A percentile compares a stretch with the other conserved stretches of the same genome.
phyloP scores from a whole-genome alignment of 1,140 invertebrate species.

The Teleogryllus occipitalis region DNA sequence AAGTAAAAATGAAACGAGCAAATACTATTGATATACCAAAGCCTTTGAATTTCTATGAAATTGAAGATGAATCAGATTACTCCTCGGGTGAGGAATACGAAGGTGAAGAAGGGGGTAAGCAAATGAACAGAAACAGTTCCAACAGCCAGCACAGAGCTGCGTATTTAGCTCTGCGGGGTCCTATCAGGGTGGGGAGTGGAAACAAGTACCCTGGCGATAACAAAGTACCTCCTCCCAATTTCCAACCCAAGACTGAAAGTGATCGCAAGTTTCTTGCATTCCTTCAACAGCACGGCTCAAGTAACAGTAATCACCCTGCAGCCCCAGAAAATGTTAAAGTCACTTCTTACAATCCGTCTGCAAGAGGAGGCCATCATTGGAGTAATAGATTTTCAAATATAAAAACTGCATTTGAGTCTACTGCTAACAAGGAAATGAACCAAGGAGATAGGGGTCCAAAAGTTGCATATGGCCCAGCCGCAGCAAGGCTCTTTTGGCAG shows the following conservation, averaged over 20 bases:
- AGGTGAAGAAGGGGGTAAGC: conserved; percentile 19
- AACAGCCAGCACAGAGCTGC: conserved; percentile 31
- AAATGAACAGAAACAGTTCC: not conserved
- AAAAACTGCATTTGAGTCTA: conserved; percentile 68
- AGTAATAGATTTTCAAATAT: conserved; percentile 73
- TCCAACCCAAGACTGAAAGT: conserved; percentile 73
- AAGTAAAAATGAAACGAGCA: conserved; percentile 71
- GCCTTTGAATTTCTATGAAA: conserved; percentile 46
- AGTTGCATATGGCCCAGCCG: conserved; percentile 31
- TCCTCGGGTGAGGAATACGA: conserved; percentile 30
- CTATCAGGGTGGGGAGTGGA: conserved; percentile 43
- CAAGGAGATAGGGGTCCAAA: conserved; percentile 26
- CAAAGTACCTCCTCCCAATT: conserved; percentile 44
- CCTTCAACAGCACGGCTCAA: conserved; percentile 55
- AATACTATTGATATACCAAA: conserved; percentile 83
- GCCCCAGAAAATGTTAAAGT: conserved; percentile 15
- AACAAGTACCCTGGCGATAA: conserved; percentile 25
- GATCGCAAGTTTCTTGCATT: conserved; percentile 77
- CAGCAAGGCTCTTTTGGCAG: conserved; percentile 49
- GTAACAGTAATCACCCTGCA: not conserved
- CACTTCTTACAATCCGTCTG: conserved; percentile 30
- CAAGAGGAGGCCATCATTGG: conserved; percentile 45
- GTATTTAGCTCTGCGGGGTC: conserved; percentile 43
- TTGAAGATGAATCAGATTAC: conserved; percentile 40
- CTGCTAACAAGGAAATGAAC: not conserved